Conservation (phyloP, 2,888 invertebrate genomes). For the Margaritifera margaritifera region DNA sequence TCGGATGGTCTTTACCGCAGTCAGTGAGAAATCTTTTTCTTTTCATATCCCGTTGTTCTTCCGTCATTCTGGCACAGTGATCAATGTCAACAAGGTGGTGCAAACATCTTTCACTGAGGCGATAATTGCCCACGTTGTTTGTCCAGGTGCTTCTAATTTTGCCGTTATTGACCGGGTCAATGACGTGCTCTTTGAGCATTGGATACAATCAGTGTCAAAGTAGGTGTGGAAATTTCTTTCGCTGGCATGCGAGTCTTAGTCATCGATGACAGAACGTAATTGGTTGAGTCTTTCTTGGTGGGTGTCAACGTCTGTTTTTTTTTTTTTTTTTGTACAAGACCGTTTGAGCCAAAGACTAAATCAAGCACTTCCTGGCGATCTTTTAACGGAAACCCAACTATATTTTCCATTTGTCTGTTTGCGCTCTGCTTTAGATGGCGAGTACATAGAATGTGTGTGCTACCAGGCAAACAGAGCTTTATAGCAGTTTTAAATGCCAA, state of each 20-base stretch:
- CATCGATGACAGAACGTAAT: neutral
- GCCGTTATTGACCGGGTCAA: too few species aligned
- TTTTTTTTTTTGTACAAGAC: neutral
- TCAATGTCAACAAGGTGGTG: too few species aligned
- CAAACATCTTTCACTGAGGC: too few species aligned
- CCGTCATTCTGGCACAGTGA: too few species aligned
- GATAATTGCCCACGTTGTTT: too few species aligned
- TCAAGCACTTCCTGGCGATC: constrained; percentile 3
- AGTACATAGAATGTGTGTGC: constrained; percentile 26
- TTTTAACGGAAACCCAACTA: neutral
- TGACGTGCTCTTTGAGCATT: too few species aligned
- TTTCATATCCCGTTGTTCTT: too few species aligned
- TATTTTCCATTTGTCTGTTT: constrained; percentile 11
- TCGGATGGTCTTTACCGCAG: too few species aligned
- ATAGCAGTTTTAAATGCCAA: constrained; percentile 23
- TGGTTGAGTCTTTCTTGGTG: neutral
- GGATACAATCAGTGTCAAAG: too few species aligned
- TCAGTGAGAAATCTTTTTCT: too few species aligned
- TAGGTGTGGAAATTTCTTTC: too few species aligned
- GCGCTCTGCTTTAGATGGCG: constrained; percentile 28
- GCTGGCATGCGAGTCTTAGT: neutral
- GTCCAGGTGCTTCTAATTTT: too few species aligned
- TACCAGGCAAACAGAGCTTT: constrained; percentile 8
- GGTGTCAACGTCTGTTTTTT: constrained; percentile 3
- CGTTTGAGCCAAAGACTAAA: constrained; percentile 4